Base-by-base conservation (phyloP, 2,113 vertebrate species). In the Peucedramus taeniatus region DNA sequence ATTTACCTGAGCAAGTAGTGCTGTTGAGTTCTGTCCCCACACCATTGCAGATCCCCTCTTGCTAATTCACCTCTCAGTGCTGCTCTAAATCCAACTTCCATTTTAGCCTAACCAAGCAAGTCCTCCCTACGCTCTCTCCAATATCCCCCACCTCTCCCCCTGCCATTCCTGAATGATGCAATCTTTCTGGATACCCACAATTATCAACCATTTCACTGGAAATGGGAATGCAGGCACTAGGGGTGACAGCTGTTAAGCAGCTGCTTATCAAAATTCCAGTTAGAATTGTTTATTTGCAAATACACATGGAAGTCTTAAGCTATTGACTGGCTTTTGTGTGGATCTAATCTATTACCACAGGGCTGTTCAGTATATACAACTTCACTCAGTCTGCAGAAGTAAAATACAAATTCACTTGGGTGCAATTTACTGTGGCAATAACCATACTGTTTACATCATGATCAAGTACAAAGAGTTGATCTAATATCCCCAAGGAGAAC, bases 391-490 rank as follows among this genome's bases (percentile, higher is more conserved):
- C 71, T 87, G 63, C 57, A 57, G 70, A 93, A 93, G 47, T 90
- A 85, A 97, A 95, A 95, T 14, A 85, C 17, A 61, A 90, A 94
- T 76, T 83, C 85, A 95, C 75, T 79, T 60, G 82, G 75, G 85
- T 76, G 53, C 82, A 93, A 92, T 94, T 93, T 76, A 97, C 65
- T 45, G 22, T 83, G 63, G 60, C 70, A 91, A 87, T 90, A 95
- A 90, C 86, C 70, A 72, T 35, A 76, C 74, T 82, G 82, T 91
- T 93, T 91, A 91, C 82, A 96, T 64, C 88, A 76, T 3, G 26
- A 96, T 87, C 82, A 87, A 90, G 82, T 69, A 79, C 74, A 89
- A 89, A 71, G 78, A 82, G 59, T 47, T 77, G 82, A 90, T 80
- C 90, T 86, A 90, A 94, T 86, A 92, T 80, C 88, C 59, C 79